Evolutionary conservation across 1,140 invertebrate genomes (phyloP), one percentile per base, ranked within the genome.

Genomic region (Uloborus diversus): DNA sequence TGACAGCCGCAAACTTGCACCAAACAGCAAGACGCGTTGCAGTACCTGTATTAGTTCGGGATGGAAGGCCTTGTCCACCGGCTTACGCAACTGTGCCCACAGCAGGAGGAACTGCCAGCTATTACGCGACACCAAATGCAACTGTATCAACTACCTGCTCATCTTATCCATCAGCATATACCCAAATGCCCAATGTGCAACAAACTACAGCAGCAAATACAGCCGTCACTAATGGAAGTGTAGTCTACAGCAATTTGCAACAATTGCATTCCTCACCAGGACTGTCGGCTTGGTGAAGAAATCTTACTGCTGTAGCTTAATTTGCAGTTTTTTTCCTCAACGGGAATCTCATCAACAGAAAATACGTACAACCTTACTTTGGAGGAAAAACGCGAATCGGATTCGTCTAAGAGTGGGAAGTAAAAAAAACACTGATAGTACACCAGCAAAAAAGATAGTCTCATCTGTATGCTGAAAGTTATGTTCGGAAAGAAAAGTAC

Each of bases 21-120:
- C 70, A 76, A 13, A n/a, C n/a, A n/a, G 59, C 80, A 13, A 47
- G 95, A 33, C 90, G 96, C 35, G 96, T 98, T 0, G 95, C 96
- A 0, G 95, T 98, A 0, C 96, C 96, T 0, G 95, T 98, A 0
- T 86, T 98, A 25, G 96, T 98, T 1, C 90, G 95, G 23, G 96
- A 98, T 84, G 96, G 96, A 0, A 95, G 96, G 85, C 95, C 95
- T 0, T 97, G 95, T 81, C 87, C 86, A 82, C 86, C 85, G 17
- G 30, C 80, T 4, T 79, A 79, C 27, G 17, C 76, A 4, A 27
- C 65, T 14, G 68, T 71, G 25, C 33, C 73, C 4, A 28, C 73
- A 2, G 56, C 35, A 5, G 76, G 65, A 23, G 32, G 53, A 17
- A 32, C 76, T 11, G 53, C 51, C 28, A 65, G 66, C 20, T 78